These are phyloP conservation scores for Euleptes europaea DNA, from an alignment of 2,113 vertebrate species.

Conservation along the genomic window DNA sequence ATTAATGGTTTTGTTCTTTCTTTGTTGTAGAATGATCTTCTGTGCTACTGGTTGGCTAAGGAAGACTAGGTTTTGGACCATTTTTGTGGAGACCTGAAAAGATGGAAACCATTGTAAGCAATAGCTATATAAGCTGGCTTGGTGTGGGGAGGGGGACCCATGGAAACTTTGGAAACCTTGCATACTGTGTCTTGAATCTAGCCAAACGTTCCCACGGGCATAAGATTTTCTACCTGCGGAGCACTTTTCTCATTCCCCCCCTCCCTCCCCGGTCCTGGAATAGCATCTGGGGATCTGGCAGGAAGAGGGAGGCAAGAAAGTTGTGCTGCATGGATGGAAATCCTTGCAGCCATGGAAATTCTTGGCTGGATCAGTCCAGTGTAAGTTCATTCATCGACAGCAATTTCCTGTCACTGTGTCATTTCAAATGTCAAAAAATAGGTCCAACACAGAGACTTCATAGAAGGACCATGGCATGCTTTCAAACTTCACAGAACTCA, in stretches of 20 bases:
- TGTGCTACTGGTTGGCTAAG: neutral
- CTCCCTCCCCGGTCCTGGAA: too few species aligned
- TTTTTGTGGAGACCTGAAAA: neutral
- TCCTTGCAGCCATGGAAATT: neutral
- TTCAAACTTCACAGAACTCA: neutral
- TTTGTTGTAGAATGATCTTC: neutral
- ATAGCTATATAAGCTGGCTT: too few species aligned
- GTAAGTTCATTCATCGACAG: neutral
- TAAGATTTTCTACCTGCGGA: too few species aligned
- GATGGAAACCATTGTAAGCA: neutral
- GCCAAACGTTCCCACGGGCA: too few species aligned
- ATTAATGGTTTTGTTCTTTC: neutral
- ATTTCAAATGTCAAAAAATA: neutral
- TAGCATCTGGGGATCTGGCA: too few species aligned
- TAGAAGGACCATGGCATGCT: neutral
- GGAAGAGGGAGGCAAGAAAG: too few species aligned
- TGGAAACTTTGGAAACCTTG: too few species aligned
- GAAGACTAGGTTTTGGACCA: neutral
- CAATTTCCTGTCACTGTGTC: neutral
- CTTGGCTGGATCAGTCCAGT: neutral
- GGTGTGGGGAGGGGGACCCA: too few species aligned
- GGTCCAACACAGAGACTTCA: neutral
- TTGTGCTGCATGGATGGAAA: too few species aligned
- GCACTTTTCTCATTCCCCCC: too few species aligned
- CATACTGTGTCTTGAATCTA: too few species aligned